Base-by-base conservation (phyloP, 2,888 invertebrate genomes). In the Orgyia antiqua region DNA sequence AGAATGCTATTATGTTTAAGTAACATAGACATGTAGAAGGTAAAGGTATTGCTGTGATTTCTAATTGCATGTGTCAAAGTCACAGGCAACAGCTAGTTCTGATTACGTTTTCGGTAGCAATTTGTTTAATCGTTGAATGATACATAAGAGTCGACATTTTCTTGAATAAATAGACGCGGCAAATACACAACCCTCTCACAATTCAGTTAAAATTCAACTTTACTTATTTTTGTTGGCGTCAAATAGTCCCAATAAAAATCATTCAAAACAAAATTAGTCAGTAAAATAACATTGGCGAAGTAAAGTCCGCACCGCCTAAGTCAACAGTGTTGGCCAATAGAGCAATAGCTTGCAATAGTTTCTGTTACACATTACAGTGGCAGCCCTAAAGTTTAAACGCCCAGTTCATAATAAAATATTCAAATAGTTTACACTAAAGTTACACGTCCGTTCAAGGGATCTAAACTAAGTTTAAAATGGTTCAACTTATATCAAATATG, bases 201-300 rank as follows among this genome's bases (percentile, higher is more conserved):
- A n/a, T n/a, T n/a, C n/a, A n/a, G n/a, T n/a, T n/a, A n/a, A n/a
- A n/a, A n/a, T n/a, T n/a, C n/a, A n/a, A n/a, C n/a, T n/a, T n/a
- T n/a, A n/a, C n/a, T n/a, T n/a, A n/a, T n/a, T n/a, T n/a, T n/a
- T n/a, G n/a, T n/a, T n/a, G n/a, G n/a, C n/a, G n/a, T n/a, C 38
- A 48, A 58, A 60, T 57, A 42, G 48, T 50, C 38, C 34, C 52
- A 62, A 66, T 64, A 67, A 65, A 67, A 67, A 58, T 58, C 58
- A 63, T 65, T 68, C 62, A 70, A 50, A 41, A 37, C 33, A 44
- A 55, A 57, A 59, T 62, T 50, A 57, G 59, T 52, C 46, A 41
- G 65, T 58, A n/a, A 62, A 68, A 71, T 70, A 60, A 68, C 73
- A 64, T 74, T 71, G 70, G 63, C 60, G 36, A 35, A 60, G 61